Evolutionary conservation across 1,140 invertebrate species (phyloP).

Genomic region (Gonatopus flavifemur): DNA sequence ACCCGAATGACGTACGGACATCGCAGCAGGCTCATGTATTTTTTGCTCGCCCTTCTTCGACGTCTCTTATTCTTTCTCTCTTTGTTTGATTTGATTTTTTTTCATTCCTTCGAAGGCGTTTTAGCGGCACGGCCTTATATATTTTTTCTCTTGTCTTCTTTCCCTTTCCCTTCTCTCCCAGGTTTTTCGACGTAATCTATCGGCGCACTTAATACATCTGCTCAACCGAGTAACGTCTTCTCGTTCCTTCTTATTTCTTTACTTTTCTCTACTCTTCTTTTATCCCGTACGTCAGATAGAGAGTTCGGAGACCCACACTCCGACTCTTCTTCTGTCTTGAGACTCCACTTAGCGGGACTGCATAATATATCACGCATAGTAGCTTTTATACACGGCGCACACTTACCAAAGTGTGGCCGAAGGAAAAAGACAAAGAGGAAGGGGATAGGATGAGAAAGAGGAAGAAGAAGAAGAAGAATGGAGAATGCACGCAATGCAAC

Average conservation of each 20-base stretch:
- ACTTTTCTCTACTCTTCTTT: constrained; percentile 11
- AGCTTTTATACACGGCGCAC: constrained; percentile 25
- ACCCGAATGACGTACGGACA: constrained; percentile 40
- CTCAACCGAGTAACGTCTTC: constrained; percentile 36
- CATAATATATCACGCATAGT: constrained; percentile 49
- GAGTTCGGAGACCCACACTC: background rate
- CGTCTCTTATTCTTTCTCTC: no score
- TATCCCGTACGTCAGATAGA: constrained; percentile 2
- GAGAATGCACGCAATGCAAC: background rate
- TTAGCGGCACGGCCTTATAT: constrained; percentile 39
- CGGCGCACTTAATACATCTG: constrained; percentile 57
- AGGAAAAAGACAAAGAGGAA: constrained; percentile 5
- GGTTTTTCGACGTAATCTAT: constrained; percentile 59
- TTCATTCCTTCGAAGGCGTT: constrained; percentile 34
- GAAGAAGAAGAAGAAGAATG: no score
- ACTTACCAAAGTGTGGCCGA: constrained; percentile 9
- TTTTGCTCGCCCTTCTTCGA: no score
- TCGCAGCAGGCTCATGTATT: no score
- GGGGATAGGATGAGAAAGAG: background rate
- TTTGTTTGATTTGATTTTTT: no score
- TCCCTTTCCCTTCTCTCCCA: no score
- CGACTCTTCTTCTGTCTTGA: constrained; percentile 23
- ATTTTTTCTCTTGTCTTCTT: constrained; percentile 33
- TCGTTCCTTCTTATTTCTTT: constrained; percentile 12
- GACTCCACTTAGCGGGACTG: constrained; percentile 45